Evolutionary conservation across 1,140 invertebrate species (phyloP).

Genomic region (Orussus abietinus): DNA sequence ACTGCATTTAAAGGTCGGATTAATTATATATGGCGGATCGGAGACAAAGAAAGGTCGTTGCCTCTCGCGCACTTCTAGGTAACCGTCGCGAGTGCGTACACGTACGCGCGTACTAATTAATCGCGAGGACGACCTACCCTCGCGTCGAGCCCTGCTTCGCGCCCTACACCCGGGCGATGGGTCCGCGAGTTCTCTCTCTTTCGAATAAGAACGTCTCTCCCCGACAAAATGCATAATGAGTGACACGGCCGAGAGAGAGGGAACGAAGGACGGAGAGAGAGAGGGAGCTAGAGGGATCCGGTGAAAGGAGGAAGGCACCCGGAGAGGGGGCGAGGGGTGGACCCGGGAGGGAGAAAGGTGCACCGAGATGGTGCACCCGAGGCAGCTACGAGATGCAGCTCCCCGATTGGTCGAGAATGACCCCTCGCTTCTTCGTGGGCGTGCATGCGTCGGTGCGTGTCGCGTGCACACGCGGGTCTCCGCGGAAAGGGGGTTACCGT

Average conservation of each 20-base stretch:
- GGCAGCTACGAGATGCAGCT: slow-evolving; percentile 29
- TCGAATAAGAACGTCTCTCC: too few relatives aligned
- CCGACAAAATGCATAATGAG: slow-evolving; percentile 21
- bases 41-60: too few relatives aligned
- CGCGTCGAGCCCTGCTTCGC: neutral
- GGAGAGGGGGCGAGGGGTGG: slow-evolving; percentile 1
- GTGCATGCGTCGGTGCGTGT: slow-evolving; percentile 23
- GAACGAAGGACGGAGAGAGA: slow-evolving; percentile 20
- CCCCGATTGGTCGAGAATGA: slow-evolving; percentile 42
- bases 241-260: slow-evolving; percentile 13
- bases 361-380: slow-evolving; percentile 2
- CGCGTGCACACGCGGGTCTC: too few relatives aligned
- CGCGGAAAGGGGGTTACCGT: slow-evolving; percentile 12
- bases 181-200: too few relatives aligned
- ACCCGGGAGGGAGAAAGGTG: neutral
- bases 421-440: slow-evolving; percentile 36
- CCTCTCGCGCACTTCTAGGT: too few relatives aligned
- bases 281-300: neutral
- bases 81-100: too few relatives aligned
- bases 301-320: neutral
- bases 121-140: slow-evolving; percentile 11
- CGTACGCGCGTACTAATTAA: slow-evolving; percentile 32
- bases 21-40: too few relatives aligned
- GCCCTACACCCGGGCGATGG: too few relatives aligned
- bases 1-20: too few relatives aligned